A percentile compares a stretch with the other conserved stretches of the same genome.
phyloP scores from a whole-genome alignment of 2,888 invertebrate genomes.

The Perizoma affinitatum region DNA sequence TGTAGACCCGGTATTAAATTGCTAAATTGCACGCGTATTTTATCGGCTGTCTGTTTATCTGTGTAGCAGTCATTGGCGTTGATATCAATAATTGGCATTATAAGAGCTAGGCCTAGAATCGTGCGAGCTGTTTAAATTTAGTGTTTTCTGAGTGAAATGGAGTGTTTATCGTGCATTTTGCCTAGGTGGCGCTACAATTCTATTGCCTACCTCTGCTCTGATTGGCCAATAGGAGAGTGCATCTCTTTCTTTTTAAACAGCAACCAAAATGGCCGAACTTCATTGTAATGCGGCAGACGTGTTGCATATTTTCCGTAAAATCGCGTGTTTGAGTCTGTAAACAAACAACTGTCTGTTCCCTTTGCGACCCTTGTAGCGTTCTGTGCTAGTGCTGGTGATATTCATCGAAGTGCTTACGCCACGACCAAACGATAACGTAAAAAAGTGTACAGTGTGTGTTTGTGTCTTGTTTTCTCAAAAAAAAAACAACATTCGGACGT shows the following conservation, averaged over 20 bases:
- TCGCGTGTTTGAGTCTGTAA: constrained; percentile 63
- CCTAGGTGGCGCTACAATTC: constrained; percentile 8
- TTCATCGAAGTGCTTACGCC: constrained; percentile 57
- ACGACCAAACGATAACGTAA: constrained; percentile 53
- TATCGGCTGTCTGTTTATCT: no score
- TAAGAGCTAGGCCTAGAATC: no score
- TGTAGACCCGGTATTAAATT: no score
- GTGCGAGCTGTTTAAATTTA: no score
- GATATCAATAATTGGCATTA: no score
- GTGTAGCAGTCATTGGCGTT: no score
- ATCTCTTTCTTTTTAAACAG: constrained; percentile 61
- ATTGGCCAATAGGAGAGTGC: constrained; percentile 49
- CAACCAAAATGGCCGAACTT: constrained; percentile 76
- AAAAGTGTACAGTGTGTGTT: constrained; percentile 72
- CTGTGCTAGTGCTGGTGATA: constrained; percentile 67
- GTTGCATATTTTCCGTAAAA: constrained; percentile 60
- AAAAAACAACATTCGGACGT: constrained; percentile 62
- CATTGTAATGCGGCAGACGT: constrained; percentile 74
- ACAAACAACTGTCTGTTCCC: constrained; percentile 67
- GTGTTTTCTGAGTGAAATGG: constrained; percentile 12
- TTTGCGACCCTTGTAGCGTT: constrained; percentile 53
- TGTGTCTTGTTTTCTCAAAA: constrained; percentile 75
- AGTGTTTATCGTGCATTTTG: not conserved
- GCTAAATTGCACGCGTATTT: no score
- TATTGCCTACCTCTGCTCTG: constrained; percentile 17